Conservation (phyloP, 2,888 invertebrate genomes). For the Endomychus coccineus region DNA sequence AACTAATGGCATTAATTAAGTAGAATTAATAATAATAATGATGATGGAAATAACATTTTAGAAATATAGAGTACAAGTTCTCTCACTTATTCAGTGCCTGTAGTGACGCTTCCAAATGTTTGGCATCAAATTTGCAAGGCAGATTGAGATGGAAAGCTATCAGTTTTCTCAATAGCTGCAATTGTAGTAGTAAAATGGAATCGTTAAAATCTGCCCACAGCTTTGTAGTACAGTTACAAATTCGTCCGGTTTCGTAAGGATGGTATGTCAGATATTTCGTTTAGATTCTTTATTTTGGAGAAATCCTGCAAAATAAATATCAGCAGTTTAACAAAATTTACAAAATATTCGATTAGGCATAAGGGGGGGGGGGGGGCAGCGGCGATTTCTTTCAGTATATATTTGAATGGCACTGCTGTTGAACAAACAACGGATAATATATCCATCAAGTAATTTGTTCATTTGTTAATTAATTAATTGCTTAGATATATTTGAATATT, state of each 20-base stretch:
- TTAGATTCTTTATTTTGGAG: constrained; percentile 46
- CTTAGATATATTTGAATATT: too few relatives aligned
- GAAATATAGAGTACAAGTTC: too few relatives aligned
- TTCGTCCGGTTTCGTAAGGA: too few relatives aligned
- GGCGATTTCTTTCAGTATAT: too few relatives aligned
- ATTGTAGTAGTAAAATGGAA: constrained; percentile 66
- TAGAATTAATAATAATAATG: too few relatives aligned
- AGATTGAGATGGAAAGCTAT: constrained; percentile 76
- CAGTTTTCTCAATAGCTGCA: constrained; percentile 79
- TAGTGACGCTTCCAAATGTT: constrained; percentile 79
- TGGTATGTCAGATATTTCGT: constrained; percentile 55
- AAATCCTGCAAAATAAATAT: constrained; percentile 29
- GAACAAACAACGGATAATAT: too few relatives aligned
- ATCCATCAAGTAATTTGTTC: too few relatives aligned
- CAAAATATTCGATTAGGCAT: constrained; percentile 1
- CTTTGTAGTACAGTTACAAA: constrained; percentile 63
- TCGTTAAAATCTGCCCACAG: constrained; percentile 66
- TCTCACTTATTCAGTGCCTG: constrained; percentile 69
- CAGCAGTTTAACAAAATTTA: background rate
- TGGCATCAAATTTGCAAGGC: constrained; percentile 85
- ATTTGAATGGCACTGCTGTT: too few relatives aligned
- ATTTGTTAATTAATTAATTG: too few relatives aligned
- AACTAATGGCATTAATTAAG: too few relatives aligned
- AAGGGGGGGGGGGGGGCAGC: too few relatives aligned
- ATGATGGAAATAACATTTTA: too few relatives aligned